Evolutionary conservation across 2,113 vertebrate species (phyloP).

Genomic region (Sturnus vulgaris): DNA sequence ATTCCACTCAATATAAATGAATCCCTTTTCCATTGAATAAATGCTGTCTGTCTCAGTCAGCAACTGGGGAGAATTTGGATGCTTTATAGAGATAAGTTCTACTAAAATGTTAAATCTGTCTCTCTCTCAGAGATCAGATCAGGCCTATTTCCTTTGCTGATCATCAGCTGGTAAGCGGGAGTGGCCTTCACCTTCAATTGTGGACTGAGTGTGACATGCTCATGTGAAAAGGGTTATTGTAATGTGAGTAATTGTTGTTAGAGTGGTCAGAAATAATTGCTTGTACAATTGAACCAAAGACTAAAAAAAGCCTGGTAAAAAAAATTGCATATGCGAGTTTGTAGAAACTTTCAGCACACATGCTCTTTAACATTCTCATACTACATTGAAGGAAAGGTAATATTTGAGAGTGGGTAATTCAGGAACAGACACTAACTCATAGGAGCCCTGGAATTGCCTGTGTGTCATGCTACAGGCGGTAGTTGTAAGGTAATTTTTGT

Average conservation of each 20-base stretch:
- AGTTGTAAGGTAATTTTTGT: not conserved
- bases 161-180: not conserved
- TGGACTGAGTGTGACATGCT: not conserved
- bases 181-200: not conserved
- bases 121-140: not conserved
- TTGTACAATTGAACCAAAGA: not conserved
- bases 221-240: not conserved
- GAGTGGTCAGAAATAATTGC: not conserved
- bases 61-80: not conserved
- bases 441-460: not conserved
- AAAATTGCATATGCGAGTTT: not conserved
- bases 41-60: not conserved
- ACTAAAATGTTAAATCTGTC: not conserved
- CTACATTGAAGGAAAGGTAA: not conserved
- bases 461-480: not conserved
- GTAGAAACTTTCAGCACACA: not conserved
- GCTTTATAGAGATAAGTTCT: not conserved
- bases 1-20: slow-evolving; percentile 1
- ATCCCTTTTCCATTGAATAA: slow-evolving; percentile 24
- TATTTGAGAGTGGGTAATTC: not conserved
- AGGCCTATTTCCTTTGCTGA: not conserved
- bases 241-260: not conserved
- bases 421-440: not conserved
- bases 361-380: not conserved
- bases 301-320: not conserved